These are phyloP conservation scores for Gopherus flavomarginatus DNA, from an alignment of 2,113 vertebrate genomes.

Conservation along the genomic window DNA sequence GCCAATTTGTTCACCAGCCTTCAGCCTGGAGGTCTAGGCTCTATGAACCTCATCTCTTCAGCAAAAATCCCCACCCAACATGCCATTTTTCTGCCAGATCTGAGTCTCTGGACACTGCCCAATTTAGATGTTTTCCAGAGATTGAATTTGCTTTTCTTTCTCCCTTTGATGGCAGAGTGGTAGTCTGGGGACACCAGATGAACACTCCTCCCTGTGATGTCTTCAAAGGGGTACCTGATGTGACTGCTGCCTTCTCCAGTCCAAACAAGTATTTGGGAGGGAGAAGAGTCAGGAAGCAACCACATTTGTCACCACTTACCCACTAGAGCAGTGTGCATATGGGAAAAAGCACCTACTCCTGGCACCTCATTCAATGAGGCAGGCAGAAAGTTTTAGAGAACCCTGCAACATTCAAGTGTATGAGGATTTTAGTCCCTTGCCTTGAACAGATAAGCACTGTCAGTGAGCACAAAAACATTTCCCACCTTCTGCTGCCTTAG, in stretches of 20 bases:
- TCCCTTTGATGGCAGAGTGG: background rate
- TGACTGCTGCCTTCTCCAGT: background rate
- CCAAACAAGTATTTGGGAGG: background rate
- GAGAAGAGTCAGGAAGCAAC: background rate
- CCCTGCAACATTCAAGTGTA: background rate
- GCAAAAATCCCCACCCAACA: background rate
- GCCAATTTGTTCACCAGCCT: background rate
- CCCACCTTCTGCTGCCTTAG: background rate
- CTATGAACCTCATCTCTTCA: background rate
- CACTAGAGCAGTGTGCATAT: background rate
- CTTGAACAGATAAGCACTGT: background rate
- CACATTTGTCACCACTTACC: background rate
- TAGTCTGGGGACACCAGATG: background rate
- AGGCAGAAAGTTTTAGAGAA: background rate
- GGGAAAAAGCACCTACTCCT: background rate
- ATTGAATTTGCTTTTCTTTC: background rate
- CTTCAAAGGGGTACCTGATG: background rate
- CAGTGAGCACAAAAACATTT: background rate
- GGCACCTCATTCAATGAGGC: background rate
- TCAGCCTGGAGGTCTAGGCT: background rate
- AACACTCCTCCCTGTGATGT: background rate
- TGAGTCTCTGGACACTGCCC: background rate
- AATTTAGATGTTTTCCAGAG: background rate
- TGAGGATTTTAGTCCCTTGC: background rate
- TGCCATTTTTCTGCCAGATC: background rate